Evolutionary conservation across 1,140 invertebrate species (phyloP), one percentile per base, ranked within the genome.

Genomic region (Cydia pomonella): DNA sequence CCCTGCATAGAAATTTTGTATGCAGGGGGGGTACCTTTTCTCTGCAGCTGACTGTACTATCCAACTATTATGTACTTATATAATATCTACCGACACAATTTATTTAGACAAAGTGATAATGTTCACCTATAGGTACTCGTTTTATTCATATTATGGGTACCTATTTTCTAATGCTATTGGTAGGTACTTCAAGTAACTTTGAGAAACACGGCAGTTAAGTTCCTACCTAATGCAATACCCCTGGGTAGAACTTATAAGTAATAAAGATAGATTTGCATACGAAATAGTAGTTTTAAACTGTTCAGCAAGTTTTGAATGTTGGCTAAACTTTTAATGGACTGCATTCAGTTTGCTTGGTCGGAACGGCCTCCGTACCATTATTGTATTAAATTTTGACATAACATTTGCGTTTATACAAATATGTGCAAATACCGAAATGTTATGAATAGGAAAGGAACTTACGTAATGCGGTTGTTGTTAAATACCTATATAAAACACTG

Each of bases 271-370:
- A 50, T 50, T 50, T 53, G 50, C 72, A 73, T 73, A 41, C 64
- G 29, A 72, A 72, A 72, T 41, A n/a, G 41, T 72, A 72, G 71
- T 72, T 72, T 72, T 72, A 29, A 73, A 73, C 59, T 53, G 73
- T 73, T 62, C 16, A 29, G 74, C 77, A 75, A 83, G 73, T 83
- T 86, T 83, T 84, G 80, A 87, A 82, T 81, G 81, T 85, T 83
- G 25, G 59, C 76, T 75, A 78, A 87, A 88, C 83, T 87, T 88
- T 88, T 87, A 87, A 87, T 88, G 83, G 83, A 84, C 76, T 82
- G 79, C 83, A 84, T 88, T 86, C 80, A 84, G 81, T 85, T 81
- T 81, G 78, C 79, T 82, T 77, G 75, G 80, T 81, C 81, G 82
- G 81, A 86, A 84, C 81, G 79, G 78, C 82, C 75, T 81, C 78